These are phyloP conservation scores for Gymnogyps californianus DNA, from an alignment of 2,113 vertebrate species.

Conservation along the genomic window DNA sequence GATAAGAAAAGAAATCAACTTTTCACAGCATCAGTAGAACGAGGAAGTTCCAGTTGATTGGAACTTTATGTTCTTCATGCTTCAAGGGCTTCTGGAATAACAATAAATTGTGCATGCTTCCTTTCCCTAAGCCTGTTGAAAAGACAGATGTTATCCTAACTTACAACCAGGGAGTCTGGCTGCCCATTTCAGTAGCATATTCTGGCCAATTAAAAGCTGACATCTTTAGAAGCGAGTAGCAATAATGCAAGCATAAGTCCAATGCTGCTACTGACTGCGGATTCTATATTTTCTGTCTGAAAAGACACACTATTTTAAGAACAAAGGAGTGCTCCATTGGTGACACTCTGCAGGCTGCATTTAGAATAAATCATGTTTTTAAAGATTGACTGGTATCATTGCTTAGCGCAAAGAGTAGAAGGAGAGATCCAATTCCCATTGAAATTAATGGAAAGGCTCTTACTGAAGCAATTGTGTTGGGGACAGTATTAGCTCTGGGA, in stretches of 20 bases:
- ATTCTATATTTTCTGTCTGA: neutral
- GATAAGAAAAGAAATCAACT: neutral
- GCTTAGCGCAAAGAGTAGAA: neutral
- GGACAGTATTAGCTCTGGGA: neutral
- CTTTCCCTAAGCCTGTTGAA: slow-evolving; percentile 19
- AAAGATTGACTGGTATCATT: neutral
- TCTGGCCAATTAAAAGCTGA: neutral
- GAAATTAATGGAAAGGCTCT: neutral
- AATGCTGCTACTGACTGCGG: neutral
- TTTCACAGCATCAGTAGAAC: neutral
- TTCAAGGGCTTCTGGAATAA: slow-evolving; percentile 52
- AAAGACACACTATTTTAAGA: neutral
- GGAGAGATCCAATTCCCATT: neutral
- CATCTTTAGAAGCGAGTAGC: neutral
- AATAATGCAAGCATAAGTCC: neutral
- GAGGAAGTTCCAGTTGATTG: slow-evolving; percentile 24
- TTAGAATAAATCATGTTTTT: neutral
- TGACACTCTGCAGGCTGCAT: neutral
- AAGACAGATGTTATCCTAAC: slow-evolving; percentile 57
- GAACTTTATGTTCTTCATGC: slow-evolving; percentile 44
- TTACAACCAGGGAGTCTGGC: neutral
- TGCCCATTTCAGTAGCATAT: neutral
- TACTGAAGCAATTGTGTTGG: neutral
- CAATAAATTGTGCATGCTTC: slow-evolving; percentile 16
- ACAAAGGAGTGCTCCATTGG: neutral